Base-by-base conservation (phyloP, 2,888 invertebrate species). In the Pseudoips prasinana region DNA sequence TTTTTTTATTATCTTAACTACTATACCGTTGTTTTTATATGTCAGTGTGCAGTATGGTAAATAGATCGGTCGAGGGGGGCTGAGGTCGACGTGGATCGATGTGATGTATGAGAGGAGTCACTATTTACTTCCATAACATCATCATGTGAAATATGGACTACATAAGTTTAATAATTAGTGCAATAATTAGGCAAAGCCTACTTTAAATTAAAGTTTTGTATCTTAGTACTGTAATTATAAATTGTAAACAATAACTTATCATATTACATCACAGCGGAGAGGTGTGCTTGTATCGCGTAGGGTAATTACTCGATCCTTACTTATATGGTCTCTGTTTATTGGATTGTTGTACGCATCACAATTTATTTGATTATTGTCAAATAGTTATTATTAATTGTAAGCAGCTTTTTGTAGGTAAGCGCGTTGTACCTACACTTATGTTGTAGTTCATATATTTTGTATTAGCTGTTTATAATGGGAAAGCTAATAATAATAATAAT, bases 141-240 rank as follows among this genome's bases (percentile, higher is more conserved):
- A 75, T 72, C 63, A 61, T 70, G 71, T 77, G 64, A 68, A 74
- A 73, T 71, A 73, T 75, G 67, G 67, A 73, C 72, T 75, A 80
- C 73, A 75, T 79, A 80, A 82, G 70, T 80, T 73, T 73, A 68
- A 57, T 56, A 46, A 59, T 75, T 79, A 83, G 88, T 88, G 88
- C 88, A 88, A 88, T 88, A 88, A 84, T 76, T 64, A 69, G 88
- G 88, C 88, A 84, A 84, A 88, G 88, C 88, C 88, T 86, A 79
- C 68, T 57, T 69, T 80, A 76, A 74, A 73, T 64, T 62, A 70
- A 74, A 69, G 59, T 78, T 77, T 84, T 85, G 79, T 84, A 85
- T 80, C 66, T 73, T 80, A 84, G 77, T 68, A 74, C 65, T 68
- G 68, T 76, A 76, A 76, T 68, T 76, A 67, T 78, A 76, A 73